Conservation (phyloP, 2,888 invertebrate genomes). For the Caenorhabditis wallacei region DNA sequence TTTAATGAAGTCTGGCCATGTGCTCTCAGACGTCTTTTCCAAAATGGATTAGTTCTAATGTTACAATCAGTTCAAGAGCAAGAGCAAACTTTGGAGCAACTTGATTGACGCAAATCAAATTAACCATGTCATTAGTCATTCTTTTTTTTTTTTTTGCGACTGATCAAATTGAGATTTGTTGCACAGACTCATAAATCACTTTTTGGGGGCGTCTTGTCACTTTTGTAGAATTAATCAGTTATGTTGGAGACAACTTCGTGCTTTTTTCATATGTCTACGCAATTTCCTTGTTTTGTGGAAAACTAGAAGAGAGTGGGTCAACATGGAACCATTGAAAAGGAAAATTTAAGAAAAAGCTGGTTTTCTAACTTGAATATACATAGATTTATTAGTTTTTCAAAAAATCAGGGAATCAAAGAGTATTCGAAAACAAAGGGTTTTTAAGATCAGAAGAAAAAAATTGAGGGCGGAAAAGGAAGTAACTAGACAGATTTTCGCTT, state of each 20-base stretch:
- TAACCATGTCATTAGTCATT: slow-evolving; percentile 14
- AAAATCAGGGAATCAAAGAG: too few relatives aligned
- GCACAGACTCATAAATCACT: slow-evolving; percentile 36
- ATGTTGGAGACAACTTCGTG: neutral
- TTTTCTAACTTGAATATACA: too few relatives aligned
- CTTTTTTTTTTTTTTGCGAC: neutral
- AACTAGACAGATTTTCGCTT: too few relatives aligned
- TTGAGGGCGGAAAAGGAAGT: too few relatives aligned
- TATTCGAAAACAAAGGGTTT: too few relatives aligned
- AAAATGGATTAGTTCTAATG: slow-evolving; percentile 24
- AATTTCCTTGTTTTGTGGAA: neutral
- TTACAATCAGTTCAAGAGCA: slow-evolving; percentile 24
- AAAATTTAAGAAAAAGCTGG: too few relatives aligned
- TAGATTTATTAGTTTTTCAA: too few relatives aligned
- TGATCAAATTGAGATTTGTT: slow-evolving; percentile 11
- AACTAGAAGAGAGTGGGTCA: neutral
- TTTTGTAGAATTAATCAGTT: neutral
- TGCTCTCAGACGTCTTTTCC: slow-evolving; percentile 14
- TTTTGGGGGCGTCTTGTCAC: slow-evolving; percentile 16
- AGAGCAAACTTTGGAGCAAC: neutral
- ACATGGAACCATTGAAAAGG: too few relatives aligned
- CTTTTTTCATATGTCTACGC: neutral
- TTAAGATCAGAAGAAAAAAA: too few relatives aligned
- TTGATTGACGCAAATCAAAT: slow-evolving; percentile 21
- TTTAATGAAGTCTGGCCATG: neutral